phyloP scores from a whole-genome alignment of 2,888 invertebrate species.

The Leucozona laternaria region DNA sequence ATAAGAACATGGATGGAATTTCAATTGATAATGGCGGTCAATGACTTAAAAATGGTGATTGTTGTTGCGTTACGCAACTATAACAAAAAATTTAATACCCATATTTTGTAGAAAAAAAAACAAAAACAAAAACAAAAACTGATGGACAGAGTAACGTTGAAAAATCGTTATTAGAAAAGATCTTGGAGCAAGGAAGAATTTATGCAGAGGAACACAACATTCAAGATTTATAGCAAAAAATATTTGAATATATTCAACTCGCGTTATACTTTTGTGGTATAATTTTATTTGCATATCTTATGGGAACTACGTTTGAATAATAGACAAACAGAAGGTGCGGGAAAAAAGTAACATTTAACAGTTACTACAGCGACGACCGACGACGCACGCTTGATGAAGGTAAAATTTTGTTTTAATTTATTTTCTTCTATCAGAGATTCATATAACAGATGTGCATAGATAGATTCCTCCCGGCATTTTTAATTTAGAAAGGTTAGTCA shows the following conservation, averaged over 20 bases:
- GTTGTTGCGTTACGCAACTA: conserved; percentile 21
- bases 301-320: neutral
- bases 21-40: conserved; percentile 45
- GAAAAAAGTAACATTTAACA: neutral
- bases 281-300: conserved; percentile 19
- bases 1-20: conserved; percentile 53
- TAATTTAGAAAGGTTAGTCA: neutral
- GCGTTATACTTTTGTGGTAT: neutral
- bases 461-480: conserved; percentile 1
- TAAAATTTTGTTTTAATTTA: neutral
- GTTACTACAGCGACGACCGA: too few species aligned
- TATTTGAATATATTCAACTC: conserved; percentile 14
- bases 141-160: neutral
- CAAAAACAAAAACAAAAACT: neutral
- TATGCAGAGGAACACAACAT: neutral
- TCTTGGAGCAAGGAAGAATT: neutral
- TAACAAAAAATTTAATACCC: neutral
- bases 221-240: conserved; percentile 8
- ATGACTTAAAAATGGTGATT: conserved; percentile 13
- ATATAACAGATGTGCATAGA: neutral
- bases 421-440: neutral
- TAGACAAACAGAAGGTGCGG: neutral
- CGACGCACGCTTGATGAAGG: neutral
- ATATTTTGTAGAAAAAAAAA: neutral
- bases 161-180: neutral